phyloP scores from a whole-genome alignment of 2,797 vertebrate species.

The Hippopotamyrus pictus region DNA sequence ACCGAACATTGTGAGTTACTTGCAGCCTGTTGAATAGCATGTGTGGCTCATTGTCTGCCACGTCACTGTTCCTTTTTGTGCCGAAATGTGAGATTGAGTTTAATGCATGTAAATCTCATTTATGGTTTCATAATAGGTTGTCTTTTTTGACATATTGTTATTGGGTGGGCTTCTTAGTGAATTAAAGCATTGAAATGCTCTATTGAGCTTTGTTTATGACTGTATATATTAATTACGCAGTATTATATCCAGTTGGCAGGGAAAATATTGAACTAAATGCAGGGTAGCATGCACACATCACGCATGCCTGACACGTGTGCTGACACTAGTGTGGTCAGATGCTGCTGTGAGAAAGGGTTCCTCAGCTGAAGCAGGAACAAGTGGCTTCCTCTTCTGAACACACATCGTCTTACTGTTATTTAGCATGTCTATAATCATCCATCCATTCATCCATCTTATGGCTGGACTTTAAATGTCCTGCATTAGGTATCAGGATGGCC shows the following conservation, averaged over 20 bases:
- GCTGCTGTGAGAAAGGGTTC: not conserved
- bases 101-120: constrained; percentile 7
- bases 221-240: not conserved
- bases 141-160: not conserved
- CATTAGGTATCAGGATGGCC: not conserved
- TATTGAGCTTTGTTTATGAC: not conserved
- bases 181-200: not conserved
- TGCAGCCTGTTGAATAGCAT: not conserved
- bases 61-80: not conserved
- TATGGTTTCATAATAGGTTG: not conserved
- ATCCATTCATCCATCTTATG: not conserved
- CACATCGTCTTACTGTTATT: not conserved
- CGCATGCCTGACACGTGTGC: not conserved
- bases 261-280: not conserved
- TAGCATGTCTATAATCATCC: not conserved
- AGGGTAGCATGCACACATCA: not conserved
- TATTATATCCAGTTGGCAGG: not conserved
- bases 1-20: not conserved
- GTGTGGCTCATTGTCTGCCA: not conserved
- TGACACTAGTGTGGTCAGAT: not conserved
- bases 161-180: not conserved
- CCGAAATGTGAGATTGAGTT: not conserved
- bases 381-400: not conserved
- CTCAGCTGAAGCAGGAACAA: not conserved
- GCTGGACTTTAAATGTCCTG: not conserved